Percentiles rank a stretch among this genome's conserved stretches.
These are phyloP conservation scores for Hydrophis major DNA, from an alignment of 2,797 vertebrate genomes.

Conservation along the genomic window DNA sequence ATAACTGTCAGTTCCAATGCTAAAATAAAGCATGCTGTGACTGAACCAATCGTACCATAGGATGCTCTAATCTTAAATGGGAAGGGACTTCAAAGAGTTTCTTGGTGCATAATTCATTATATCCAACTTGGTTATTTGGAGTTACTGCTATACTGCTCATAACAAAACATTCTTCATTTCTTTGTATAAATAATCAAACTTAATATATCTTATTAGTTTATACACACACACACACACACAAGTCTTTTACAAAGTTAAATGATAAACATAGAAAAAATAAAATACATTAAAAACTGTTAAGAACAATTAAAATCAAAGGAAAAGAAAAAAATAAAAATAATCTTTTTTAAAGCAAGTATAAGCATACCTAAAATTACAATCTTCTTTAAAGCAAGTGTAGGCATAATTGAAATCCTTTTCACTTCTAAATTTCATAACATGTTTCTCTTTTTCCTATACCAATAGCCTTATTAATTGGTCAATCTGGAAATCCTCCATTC, in stretches of 20 bases:
- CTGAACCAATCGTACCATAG: conserved; percentile 23
- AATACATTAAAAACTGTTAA: background rate
- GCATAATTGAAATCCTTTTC: background rate
- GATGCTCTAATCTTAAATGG: conserved; percentile 53
- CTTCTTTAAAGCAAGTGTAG: background rate
- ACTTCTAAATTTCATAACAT: background rate
- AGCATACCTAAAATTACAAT: background rate
- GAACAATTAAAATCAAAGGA: background rate
- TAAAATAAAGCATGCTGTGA: conserved; percentile 68
- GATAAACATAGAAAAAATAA: background rate
- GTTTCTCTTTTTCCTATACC: background rate
- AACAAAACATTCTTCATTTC: conserved; percentile 24
- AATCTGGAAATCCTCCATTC: background rate
- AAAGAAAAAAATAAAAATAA: background rate
- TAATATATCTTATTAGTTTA: conserved; percentile 38
- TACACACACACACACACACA: background rate
- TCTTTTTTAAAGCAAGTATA: background rate
- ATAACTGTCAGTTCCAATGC: conserved; percentile 73
- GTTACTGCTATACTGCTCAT: conserved; percentile 14
- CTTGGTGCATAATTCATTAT: conserved; percentile 3
- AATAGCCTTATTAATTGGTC: background rate
- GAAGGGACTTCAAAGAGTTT: conserved; percentile 36
- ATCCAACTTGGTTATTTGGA: conserved; percentile 1
- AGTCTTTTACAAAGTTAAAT: background rate
- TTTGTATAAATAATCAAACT: conserved; percentile 56